Base-by-base conservation (phyloP, 2,113 vertebrate species). In the Hippoglossus stenolepis region DNA sequence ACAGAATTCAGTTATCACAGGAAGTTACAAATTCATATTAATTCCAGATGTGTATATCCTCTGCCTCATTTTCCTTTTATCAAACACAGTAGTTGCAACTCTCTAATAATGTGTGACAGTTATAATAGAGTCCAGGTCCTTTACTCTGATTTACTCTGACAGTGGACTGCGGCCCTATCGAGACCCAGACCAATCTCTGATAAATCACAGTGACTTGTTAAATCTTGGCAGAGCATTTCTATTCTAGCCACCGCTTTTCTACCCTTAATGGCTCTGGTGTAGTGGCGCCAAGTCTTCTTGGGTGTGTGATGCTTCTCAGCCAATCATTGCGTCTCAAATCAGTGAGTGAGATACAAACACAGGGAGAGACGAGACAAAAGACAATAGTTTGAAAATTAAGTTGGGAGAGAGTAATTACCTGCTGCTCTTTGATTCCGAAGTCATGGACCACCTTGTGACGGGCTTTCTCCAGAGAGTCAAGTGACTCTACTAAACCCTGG, bases 381-480 rank as follows among this genome's bases (percentile, higher is more conserved):
- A 49, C 4, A 8, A 53, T 10, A 54, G 18, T 10, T n/a, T n/a
- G 8, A 54, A 15, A n/a, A 20, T 8, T 54, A 6, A 10, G 20
- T 17, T 8, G 51, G 18, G 20, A 54, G 11, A 43, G 7, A 54
- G 51, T 17, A 84, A 83, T 65, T 15, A 92, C 92, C 87, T 97
- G 97, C 47, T 96, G 95, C 82, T 98, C 96, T 81, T 97, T 98
- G 18, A 96, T 87, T 72, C 97, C 96, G 21, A 97, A 94, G 45
- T 97, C 97, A 77, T 97, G 96, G 53, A 85, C 84, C 20, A 92
- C 89, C 89, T 96, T 98, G 90, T 97, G 96, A 65, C 93, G 96
- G 23, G 92, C 81, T 87, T 96, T 98, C 77, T 98, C 96, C 84
- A 97, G 79, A 85, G 70, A 94, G 72, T 98, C 97, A 85, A 96